Evolutionary conservation across 2,797 vertebrate genomes (phyloP).

Genomic region (Propithecus deckenii): DNA sequence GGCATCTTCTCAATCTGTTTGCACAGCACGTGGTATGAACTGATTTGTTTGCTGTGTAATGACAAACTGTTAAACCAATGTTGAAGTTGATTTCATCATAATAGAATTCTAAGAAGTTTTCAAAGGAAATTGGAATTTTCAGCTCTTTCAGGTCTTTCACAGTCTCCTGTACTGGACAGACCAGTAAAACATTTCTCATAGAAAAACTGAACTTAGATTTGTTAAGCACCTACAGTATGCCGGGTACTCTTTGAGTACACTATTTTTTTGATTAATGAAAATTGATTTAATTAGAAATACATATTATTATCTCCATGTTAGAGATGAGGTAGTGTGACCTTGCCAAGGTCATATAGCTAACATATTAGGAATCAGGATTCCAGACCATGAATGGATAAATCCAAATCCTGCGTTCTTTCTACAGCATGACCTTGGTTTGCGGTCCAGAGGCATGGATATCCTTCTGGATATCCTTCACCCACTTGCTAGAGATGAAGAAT

Average conservation of each 20-base stretch:
- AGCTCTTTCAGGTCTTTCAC: background rate
- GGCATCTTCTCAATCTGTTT: background rate
- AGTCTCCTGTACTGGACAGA: background rate
- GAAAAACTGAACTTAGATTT: background rate
- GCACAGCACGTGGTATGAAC: background rate
- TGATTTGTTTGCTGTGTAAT: background rate
- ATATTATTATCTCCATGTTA: background rate
- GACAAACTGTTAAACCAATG: background rate
- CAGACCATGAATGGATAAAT: background rate
- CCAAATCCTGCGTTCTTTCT: constrained; percentile 4
- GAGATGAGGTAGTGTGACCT: background rate
- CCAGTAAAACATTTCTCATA: background rate
- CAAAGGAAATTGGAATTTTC: constrained; percentile 2
- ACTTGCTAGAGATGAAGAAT: background rate
- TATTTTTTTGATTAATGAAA: background rate
- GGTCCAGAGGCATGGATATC: background rate
- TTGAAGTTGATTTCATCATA: background rate
- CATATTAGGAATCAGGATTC: background rate
- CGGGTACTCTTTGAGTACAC: background rate
- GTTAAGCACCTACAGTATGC: background rate
- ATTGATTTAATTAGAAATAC: background rate
- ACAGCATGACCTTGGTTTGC: background rate
- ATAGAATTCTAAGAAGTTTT: constrained; percentile 22
- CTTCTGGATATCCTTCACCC: background rate
- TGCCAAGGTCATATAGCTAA: background rate